Evolutionary conservation across 2,888 invertebrate species (phyloP).

Genomic region (Drosophila incognita): DNA sequence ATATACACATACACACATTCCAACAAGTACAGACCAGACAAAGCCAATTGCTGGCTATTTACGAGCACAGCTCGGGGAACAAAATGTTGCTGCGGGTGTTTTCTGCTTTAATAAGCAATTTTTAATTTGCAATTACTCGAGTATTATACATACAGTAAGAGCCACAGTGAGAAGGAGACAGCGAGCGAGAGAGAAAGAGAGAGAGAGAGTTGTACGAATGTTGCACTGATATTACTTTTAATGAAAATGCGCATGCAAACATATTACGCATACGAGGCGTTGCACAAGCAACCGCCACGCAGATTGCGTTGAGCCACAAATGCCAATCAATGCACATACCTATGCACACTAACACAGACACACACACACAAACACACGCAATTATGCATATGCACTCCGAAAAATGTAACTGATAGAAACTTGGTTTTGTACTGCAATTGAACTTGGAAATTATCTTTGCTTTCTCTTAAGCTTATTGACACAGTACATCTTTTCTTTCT

Average conservation of each 20-base stretch:
- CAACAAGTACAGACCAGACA: constrained; percentile 14
- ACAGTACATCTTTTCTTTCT: not conserved
- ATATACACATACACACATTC: constrained; percentile 14
- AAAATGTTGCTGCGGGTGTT: constrained; percentile 37
- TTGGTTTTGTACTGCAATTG: not conserved
- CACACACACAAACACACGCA: constrained; percentile 8
- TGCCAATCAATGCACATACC: constrained; percentile 50
- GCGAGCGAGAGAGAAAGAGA: not conserved
- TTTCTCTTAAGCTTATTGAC: not conserved
- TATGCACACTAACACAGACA: not conserved
- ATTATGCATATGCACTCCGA: not conserved
- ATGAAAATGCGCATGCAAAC: constrained; percentile 68
- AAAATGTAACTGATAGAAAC: not conserved
- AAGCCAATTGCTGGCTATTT: constrained; percentile 61
- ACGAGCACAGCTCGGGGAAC: constrained; percentile 34
- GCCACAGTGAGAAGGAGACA: not conserved
- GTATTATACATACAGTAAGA: constrained; percentile 35
- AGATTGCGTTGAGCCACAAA: constrained; percentile 41
- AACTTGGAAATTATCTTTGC: not conserved
- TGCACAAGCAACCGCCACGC: constrained; percentile 46
- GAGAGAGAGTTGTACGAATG: not conserved
- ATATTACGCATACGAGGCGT: constrained; percentile 73
- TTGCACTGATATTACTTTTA: constrained; percentile 68
- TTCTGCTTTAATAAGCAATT: constrained; percentile 80
- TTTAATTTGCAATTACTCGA: constrained; percentile 79